Conservation (phyloP, 2,113 vertebrate genomes). For the Tragulus kanchil region DNA sequence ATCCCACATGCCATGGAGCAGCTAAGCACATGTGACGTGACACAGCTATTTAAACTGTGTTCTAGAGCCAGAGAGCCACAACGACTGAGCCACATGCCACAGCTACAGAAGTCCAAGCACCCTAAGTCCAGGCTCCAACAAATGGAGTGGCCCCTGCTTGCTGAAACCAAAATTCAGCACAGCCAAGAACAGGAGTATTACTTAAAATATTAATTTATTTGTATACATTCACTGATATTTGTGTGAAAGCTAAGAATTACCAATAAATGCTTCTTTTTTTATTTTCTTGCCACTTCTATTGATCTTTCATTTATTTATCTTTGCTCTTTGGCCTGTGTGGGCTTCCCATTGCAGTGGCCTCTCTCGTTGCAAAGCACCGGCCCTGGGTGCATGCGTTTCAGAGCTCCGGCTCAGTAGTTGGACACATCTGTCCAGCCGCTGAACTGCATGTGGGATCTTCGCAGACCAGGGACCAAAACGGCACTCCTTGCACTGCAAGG, state of each 20-base stretch:
- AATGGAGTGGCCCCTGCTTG: neutral
- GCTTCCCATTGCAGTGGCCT: no score
- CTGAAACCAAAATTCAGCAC: neutral
- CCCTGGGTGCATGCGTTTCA: no score
- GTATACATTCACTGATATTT: constrained; percentile 75
- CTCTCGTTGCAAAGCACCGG: no score
- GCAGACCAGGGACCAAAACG: no score
- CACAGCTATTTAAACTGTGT: neutral
- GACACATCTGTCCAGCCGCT: no score
- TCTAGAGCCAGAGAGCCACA: neutral
- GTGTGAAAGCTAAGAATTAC: constrained; percentile 76
- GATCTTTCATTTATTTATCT: no score
- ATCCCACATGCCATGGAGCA: fast-evolving
- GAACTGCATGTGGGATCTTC: no score
- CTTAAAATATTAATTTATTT: constrained; percentile 81
- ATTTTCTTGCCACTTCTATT: no score
- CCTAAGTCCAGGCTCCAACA: neutral
- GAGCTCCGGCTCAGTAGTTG: no score
- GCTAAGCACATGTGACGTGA: neutral
- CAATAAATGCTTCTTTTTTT: neutral
- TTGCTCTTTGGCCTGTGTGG: no score
- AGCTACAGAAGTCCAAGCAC: neutral
- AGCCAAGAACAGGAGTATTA: constrained; percentile 6
- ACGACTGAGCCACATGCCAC: fast-evolving
- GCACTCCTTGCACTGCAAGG: no score